Conservation (phyloP, 2,888 invertebrate genomes). For the Lasioglossum figueresi region DNA sequence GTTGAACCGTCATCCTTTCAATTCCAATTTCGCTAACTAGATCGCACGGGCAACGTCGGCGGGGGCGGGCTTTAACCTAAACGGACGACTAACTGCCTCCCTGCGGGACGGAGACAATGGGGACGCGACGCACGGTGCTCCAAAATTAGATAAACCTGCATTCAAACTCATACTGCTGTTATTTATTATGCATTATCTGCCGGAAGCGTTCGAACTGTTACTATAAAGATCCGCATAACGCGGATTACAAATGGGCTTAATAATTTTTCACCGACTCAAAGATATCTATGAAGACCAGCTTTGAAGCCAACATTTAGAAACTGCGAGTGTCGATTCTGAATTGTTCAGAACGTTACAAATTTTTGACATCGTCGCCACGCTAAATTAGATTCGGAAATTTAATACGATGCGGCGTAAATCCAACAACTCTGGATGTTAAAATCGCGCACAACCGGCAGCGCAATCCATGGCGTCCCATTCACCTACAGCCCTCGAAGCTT, state of each 20-base stretch:
- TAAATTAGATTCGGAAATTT: background rate
- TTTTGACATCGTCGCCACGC: background rate
- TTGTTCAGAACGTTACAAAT: background rate
- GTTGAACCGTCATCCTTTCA: conserved; percentile 68
- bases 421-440: background rate
- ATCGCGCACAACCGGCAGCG: background rate
- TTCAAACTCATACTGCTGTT: background rate
- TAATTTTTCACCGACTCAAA: no score
- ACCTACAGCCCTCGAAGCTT: background rate
- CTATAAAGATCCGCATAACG: no score
- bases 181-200: no score
- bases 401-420: background rate
- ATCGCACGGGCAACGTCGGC: conserved; percentile 36
- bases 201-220: no score
- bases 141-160: background rate
- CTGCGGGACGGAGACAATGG: background rate
- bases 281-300: no score
- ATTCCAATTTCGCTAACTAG: conserved; percentile 65
- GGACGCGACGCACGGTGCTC: background rate
- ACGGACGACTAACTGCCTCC: conserved; percentile 4
- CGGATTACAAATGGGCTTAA: no score
- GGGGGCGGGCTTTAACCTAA: background rate
- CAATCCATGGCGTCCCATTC: background rate
- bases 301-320: no score
- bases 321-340: background rate